These are phyloP conservation scores for Trissolcus brochymenae DNA, from an alignment of 2,888 invertebrate species.

Conservation along the genomic window DNA sequence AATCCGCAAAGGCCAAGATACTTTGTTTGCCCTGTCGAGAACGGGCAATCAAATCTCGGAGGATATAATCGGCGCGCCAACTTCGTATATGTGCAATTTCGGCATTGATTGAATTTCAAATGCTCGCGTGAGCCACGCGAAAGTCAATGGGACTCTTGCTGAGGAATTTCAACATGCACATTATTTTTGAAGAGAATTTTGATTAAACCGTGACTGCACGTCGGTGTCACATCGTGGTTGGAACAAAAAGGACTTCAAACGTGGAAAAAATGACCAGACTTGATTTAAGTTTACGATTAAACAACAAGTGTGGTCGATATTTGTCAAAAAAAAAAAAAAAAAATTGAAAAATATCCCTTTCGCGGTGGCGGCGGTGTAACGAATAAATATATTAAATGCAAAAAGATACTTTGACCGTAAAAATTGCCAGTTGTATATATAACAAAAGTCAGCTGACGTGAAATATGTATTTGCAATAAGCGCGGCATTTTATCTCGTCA, in stretches of 20 bases:
- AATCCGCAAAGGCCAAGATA: constrained; percentile 30
- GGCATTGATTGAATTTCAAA: constrained; percentile 39
- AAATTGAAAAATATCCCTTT: too few species aligned
- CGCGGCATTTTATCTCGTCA: neutral
- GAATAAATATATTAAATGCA: constrained; percentile 23
- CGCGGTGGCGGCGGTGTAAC: neutral
- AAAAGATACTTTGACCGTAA: constrained; percentile 17
- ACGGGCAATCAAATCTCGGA: constrained; percentile 41
- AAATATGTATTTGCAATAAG: constrained; percentile 5
- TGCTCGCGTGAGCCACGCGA: constrained; percentile 25
- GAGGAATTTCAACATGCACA: too few species aligned
- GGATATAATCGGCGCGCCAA: constrained; percentile 35
- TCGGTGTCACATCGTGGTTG: too few species aligned
- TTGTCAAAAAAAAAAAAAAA: too few species aligned
- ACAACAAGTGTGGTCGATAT: too few species aligned
- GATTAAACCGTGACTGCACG: too few species aligned
- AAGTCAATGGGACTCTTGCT: neutral
- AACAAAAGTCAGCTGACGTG: constrained; percentile 2
- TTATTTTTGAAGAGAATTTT: too few species aligned
- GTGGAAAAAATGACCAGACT: too few species aligned
- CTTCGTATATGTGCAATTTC: constrained; percentile 26
- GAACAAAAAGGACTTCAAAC: too few species aligned
- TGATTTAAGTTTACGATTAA: too few species aligned
- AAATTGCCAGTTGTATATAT: constrained; percentile 7
- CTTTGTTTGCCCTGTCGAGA: constrained; percentile 44